These are phyloP conservation scores for Excalfactoria chinensis DNA, from an alignment of 2,113 vertebrate species.

Conservation along the genomic window DNA sequence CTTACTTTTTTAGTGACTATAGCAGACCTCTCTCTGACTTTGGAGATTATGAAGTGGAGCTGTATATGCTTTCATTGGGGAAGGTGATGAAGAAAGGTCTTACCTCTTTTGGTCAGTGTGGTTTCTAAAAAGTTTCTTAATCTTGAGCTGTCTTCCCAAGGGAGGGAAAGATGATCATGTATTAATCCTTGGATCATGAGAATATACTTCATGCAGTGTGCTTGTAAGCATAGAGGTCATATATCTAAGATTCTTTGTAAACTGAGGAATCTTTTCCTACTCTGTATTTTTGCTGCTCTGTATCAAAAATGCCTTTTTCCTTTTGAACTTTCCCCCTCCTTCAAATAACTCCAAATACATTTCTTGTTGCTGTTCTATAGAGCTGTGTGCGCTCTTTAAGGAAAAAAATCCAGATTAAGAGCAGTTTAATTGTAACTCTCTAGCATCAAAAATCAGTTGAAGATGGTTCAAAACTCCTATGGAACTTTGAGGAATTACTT, in stretches of 20 bases:
- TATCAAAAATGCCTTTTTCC: not conserved
- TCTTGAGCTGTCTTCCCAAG: not conserved
- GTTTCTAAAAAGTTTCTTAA: not conserved
- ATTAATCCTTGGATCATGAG: not conserved
- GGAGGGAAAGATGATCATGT: not conserved
- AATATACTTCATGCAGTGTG: not conserved
- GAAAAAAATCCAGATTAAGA: not conserved
- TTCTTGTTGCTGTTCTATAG: not conserved
- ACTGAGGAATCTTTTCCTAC: not conserved
- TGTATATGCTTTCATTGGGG: not conserved
- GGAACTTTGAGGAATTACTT: constrained; percentile 14
- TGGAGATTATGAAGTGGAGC: not conserved
- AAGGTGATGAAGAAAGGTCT: not conserved
- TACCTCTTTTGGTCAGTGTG: not conserved
- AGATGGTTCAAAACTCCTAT: not conserved
- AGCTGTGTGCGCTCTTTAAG: not conserved
- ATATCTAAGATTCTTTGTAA: not conserved
- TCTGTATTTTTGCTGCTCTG: not conserved
- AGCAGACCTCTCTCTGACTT: not conserved
- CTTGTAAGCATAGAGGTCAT: not conserved
- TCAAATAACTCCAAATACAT: not conserved
- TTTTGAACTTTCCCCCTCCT: not conserved
- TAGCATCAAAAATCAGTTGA: not conserved
- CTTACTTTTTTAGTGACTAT: not conserved
- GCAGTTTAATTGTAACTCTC: constrained; percentile 10